Conservation (phyloP, 2,888 invertebrate species). For the Agapetus fuscipes region DNA sequence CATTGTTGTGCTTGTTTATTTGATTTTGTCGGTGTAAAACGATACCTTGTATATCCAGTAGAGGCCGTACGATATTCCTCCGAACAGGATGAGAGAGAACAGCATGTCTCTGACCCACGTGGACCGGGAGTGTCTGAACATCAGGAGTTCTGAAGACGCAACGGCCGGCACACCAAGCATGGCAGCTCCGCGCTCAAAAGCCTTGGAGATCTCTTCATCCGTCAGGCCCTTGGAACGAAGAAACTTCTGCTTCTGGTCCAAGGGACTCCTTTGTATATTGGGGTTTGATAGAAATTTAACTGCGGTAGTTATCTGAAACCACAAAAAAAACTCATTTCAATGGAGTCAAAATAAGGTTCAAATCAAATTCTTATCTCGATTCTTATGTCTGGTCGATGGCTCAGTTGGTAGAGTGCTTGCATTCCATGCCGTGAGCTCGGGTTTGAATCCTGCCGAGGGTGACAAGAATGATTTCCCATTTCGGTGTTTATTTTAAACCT, state of each 20-base stretch:
- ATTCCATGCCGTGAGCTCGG: no score
- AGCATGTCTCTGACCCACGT: slow-evolving; percentile 57
- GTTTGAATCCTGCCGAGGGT: no score
- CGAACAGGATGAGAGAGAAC: slow-evolving; percentile 63
- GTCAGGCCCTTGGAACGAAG: slow-evolving; percentile 68
- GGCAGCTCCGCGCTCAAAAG: slow-evolving; percentile 56
- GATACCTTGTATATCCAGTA: slow-evolving; percentile 74
- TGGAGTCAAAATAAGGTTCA: neutral
- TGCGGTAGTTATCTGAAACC: slow-evolving; percentile 68
- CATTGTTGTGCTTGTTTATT: no score
- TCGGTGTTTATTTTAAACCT: no score
- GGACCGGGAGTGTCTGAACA: slow-evolving; percentile 32
- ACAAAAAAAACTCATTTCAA: slow-evolving; percentile 1
- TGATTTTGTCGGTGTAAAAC: no score
- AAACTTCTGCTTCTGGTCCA: slow-evolving; percentile 71
- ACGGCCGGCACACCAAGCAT: slow-evolving; percentile 34
- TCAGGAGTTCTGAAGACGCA: slow-evolving; percentile 35
- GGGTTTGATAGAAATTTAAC: slow-evolving; percentile 79
- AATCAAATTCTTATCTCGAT: no score
- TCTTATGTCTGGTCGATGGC: no score
- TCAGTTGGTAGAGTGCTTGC: no score
- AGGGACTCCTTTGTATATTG: slow-evolving; percentile 67
- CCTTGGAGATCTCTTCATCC: slow-evolving; percentile 62
- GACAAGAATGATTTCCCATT: no score
- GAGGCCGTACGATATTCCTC: slow-evolving; percentile 67